A percentile compares a stretch with the other conserved stretches of the same genome.
Evolutionary conservation across 2,797 vertebrate genomes (phyloP).

Genomic region (Diceros bicornis): DNA sequence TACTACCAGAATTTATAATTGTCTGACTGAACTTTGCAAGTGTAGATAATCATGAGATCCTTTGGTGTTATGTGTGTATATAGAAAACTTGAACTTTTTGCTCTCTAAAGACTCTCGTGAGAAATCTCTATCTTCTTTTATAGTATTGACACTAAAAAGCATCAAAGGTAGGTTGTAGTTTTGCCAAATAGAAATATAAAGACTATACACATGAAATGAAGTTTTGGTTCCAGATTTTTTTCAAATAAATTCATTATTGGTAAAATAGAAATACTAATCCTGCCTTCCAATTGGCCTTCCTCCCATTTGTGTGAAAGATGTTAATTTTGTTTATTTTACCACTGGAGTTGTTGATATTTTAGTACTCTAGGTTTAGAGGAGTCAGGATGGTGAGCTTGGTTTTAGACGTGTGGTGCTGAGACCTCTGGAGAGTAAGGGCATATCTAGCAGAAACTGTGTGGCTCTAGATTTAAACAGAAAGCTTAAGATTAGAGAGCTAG

Average conservation of each 20-base stretch:
- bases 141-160: not conserved
- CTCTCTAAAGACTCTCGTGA: not conserved
- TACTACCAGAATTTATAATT: constrained; percentile 9
- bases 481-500: too few relatives aligned
- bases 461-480: not conserved
- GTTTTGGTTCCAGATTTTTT: constrained; percentile 19
- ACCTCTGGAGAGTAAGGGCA: not conserved
- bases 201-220: not conserved
- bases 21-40: not conserved
- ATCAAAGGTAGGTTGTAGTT: not conserved
- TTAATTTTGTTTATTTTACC: not conserved
- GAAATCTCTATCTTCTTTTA: not conserved
- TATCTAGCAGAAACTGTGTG: not conserved
- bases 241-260: not conserved
- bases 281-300: not conserved
- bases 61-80: not conserved
- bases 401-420: not conserved
- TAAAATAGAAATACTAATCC: not conserved
- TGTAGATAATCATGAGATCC: not conserved
- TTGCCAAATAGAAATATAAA: not conserved
- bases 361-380: not conserved
- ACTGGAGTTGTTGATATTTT: not conserved
- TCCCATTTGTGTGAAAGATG: not conserved
- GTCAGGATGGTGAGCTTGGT: not conserved
- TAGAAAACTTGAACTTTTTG: constrained; percentile 24